These are phyloP conservation scores for Pseudopodoces humilis DNA, from an alignment of 2,113 vertebrate species.

Conservation along the genomic window DNA sequence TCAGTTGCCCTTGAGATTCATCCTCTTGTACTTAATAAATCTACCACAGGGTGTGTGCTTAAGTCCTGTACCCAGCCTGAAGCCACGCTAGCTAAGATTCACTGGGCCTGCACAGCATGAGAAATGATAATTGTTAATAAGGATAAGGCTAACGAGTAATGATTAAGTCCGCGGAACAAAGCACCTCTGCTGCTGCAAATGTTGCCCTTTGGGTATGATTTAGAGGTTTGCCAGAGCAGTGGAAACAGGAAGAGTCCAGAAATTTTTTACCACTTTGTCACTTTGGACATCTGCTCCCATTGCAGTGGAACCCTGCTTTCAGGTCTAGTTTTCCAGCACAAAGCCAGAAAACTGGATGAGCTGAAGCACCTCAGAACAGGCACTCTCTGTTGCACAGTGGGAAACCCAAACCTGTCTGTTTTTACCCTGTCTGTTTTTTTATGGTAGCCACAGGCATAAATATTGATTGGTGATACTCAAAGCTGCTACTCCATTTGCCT, in stretches of 20 bases:
- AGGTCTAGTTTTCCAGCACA: not conserved
- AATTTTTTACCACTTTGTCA: not conserved
- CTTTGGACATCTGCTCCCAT: not conserved
- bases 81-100: not conserved
- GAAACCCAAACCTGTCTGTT: not conserved
- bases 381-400: not conserved
- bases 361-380: not conserved
- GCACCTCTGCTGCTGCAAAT: not conserved
- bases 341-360: not conserved
- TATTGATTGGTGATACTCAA: not conserved
- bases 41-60: not conserved
- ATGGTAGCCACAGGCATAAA: not conserved
- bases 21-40: not conserved
- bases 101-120: not conserved
- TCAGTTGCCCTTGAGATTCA: not conserved
- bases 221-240: not conserved
- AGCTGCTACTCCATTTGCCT: not conserved
- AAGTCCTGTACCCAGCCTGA: not conserved
- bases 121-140: not conserved
- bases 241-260: not conserved
- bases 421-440: not conserved
- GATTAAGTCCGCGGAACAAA: not conserved
- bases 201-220: not conserved
- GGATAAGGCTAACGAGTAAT: constrained; percentile 12
- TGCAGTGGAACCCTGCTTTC: not conserved